phyloP scores from a whole-genome alignment of 1,140 invertebrate species.

The Uloborus diversus region DNA sequence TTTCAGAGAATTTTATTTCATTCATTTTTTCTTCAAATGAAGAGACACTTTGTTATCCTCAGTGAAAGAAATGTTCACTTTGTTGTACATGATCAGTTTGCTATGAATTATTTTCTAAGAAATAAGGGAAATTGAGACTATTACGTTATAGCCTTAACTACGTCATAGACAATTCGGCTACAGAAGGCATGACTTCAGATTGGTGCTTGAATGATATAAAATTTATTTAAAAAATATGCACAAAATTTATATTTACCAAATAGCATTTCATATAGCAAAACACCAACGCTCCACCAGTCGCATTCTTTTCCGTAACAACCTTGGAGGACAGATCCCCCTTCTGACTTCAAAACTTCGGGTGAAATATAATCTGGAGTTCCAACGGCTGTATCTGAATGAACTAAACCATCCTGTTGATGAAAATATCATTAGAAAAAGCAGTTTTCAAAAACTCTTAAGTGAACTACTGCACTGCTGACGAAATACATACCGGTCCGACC shows the following conservation, averaged over 20 bases:
- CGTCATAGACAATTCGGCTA: no score
- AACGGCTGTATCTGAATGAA: conserved; percentile 95
- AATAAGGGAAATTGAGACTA: no score
- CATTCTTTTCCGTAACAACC: conserved; percentile 86
- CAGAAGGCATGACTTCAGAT: no score
- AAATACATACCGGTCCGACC: conserved; percentile 80
- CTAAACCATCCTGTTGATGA: conserved; percentile 81
- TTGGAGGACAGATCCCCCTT: conserved; percentile 96
- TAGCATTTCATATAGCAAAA: conserved; percentile 98
- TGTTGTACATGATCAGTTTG: no score
- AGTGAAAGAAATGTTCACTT: no score
- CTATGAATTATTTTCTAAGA: no score
- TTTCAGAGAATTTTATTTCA: no score
- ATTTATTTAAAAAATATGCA: no score
- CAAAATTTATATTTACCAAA: conserved; percentile 75
- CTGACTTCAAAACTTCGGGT: conserved; percentile 96
- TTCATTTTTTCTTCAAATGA: no score
- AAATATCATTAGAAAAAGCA: not conserved
- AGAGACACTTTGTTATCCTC: no score
- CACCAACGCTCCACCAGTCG: conserved; percentile 99
- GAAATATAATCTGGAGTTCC: conserved; percentile 99
- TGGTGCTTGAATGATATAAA: no score
- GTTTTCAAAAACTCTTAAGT: not conserved
- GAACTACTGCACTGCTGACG: not conserved
- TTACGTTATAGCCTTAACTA: no score